Base-by-base conservation (phyloP, 2,888 invertebrate species). In the Idaea dimidiata region DNA sequence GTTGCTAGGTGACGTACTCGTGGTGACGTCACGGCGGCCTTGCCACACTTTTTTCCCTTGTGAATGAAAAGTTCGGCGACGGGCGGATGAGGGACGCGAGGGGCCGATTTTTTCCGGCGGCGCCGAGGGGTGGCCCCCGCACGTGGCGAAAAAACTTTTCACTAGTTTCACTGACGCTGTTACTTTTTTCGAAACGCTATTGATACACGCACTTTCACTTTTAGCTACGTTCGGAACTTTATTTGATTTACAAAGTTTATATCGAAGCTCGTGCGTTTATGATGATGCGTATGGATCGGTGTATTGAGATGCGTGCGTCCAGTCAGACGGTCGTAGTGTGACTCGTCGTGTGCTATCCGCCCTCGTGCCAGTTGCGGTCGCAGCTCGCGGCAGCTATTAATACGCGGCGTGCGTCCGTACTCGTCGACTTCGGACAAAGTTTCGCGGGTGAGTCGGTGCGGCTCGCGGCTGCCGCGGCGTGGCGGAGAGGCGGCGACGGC, bases 1-100 rank as follows among this genome's bases (percentile, higher is more conserved):
- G 93, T 91, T 89, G 91, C 92, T 91, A 92, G 89, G 92, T 76
- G 89, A 91, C 88, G 86, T 79, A 80, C 87, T 89, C 89, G 88
- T 86, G 86, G 83, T 91, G 91, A 91, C 91, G 93, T 92, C 91
- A 91, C 91, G 80, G 80, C 84, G 92, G 92, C 93, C 93, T 93
- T 93, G 93, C 93, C 93, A 93, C 93, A 92, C 92, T 93, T 93
- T 93, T 93, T 93, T 92, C 87, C 88, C 87, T 87, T 81, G 90
- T 93, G 94, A 94, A 94, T 94, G 94, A 94, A 94, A 94, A 93
- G 18, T 93, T 94, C 90, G 87, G 91, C 89, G 89, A 91, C 84
- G 89, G 85, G 86, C 81, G 89, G 85, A 84, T 81, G 88, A 82
- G 88, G 86, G 88, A 83, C 82, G 88, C 83, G 89, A 86, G 89